These are phyloP conservation scores for Ariopsis seemanni DNA, from an alignment of 2,113 vertebrate genomes.

Conservation along the genomic window DNA sequence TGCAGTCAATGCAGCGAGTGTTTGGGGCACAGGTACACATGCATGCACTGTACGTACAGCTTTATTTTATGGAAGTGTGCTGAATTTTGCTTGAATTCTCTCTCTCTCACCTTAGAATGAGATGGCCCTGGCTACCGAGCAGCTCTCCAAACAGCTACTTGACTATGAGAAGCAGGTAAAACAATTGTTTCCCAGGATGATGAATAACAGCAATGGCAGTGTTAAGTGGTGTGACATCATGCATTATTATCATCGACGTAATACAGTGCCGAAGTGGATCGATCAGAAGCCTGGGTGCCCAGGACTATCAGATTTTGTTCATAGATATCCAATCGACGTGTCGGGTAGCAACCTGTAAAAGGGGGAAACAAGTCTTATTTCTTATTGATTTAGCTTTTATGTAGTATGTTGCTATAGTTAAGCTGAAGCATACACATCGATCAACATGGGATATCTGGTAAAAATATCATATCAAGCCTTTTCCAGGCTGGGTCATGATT, in stretches of 20 bases:
- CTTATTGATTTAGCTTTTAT: too few relatives aligned
- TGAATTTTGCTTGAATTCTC: background rate
- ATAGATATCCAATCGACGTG: background rate
- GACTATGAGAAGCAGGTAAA: constrained; percentile 93
- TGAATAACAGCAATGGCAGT: background rate
- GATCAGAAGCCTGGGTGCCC: too few relatives aligned
- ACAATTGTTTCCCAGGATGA: background rate
- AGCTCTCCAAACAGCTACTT: constrained; percentile 91
- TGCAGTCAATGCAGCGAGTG: constrained; percentile 94
- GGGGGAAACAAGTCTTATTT: too few relatives aligned
- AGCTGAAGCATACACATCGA: background rate
- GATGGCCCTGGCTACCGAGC: constrained; percentile 95
- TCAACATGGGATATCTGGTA: background rate
- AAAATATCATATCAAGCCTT: background rate
- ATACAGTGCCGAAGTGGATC: background rate
- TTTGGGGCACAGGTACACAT: constrained; percentile 91
- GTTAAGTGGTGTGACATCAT: background rate
- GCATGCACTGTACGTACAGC: background rate
- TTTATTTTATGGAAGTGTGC: background rate
- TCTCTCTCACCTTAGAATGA: constrained; percentile 81
- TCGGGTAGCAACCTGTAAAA: background rate
- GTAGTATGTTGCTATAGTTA: too few relatives aligned
- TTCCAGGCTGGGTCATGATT: background rate
- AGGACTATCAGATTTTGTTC: background rate
- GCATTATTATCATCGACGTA: background rate